phyloP scores from a whole-genome alignment of 2,113 vertebrate species.

The Lepus timidus region DNA sequence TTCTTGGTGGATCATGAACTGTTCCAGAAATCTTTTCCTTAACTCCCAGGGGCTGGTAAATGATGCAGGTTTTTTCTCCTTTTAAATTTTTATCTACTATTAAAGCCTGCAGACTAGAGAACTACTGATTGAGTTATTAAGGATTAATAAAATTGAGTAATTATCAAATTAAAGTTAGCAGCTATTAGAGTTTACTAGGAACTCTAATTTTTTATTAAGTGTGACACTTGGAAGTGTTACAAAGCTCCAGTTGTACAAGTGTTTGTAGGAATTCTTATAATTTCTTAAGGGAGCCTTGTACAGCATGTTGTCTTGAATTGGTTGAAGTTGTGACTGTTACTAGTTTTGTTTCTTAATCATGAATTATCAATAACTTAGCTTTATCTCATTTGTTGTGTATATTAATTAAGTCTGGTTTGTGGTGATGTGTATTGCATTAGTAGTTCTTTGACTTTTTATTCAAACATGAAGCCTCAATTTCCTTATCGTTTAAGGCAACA shows the following conservation, averaged over 20 bases:
- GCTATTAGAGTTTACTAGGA: not conserved
- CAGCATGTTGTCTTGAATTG: not conserved
- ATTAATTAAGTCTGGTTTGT: not conserved
- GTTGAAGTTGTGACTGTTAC: not conserved
- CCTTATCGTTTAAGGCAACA: not conserved
- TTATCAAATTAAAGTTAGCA: not conserved
- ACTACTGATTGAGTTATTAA: not conserved
- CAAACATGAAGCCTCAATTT: conserved; percentile 1
- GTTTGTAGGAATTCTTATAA: not conserved
- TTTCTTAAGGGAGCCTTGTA: conserved; percentile 26
- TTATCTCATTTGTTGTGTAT: conserved; percentile 4
- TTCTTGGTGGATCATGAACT: not conserved
- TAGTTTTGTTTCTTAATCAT: conserved; percentile 32
- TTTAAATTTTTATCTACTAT: not conserved
- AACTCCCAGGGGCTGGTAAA: not conserved
- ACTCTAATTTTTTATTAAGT: not conserved
- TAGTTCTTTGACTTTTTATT: not conserved
- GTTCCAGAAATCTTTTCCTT: not conserved
- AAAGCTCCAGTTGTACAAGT: not conserved
- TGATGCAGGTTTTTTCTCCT: not conserved
- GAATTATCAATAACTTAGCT: conserved; percentile 22
- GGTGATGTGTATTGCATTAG: not conserved
- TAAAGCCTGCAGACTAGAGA: not conserved
- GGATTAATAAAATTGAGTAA: not conserved
- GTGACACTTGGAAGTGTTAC: not conserved